Base-by-base conservation (phyloP, 2,113 vertebrate genomes). In the Corydoras sp. region DNA sequence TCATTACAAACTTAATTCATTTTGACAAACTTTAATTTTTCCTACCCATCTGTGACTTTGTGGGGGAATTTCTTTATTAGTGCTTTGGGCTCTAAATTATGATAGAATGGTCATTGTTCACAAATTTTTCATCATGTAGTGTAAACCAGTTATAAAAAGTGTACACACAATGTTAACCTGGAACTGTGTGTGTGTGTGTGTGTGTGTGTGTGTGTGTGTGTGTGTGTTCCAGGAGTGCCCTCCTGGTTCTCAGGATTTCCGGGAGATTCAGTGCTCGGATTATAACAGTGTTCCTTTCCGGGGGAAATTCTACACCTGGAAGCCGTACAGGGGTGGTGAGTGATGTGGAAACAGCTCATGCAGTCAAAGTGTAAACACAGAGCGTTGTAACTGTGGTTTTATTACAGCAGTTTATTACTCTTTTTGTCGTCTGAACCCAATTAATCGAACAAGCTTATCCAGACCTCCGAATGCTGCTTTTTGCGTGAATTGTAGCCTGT, bases 291-390 rank as follows among this genome's bases (percentile, higher is more conserved):
- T 96, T 48, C 92, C 97, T 49, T 99, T 99, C 84, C 89, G 97
- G 58, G 97, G 96, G 30, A 98, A 98, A 69, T 98, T 94, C 87
- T 99, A 99, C 88, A 93, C 89, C 1, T 99, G 97, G 97, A 98
- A 92, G 75, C 95, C 95, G 0, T 99, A 98, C 87, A 89, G 92
- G 58, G 97, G 97, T 76, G 97, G 96, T 98, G 84, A 90, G 92
- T 54, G 4, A 7, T 55, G 7, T 9, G 65, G 51, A 66, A 66
- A 66, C 64, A 32, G 24, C 50, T 66, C 24, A 50, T 53, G 6
- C 24, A 31, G 51, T 66, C 11, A 32, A 8, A 66, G 51, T 12
- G 13, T 53, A 53, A 53, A 53, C 51, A 53, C 51, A 53, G 51
- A 12, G 11, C 10, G 10, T 53, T 12, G 51, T 53, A 53, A 3